Percentiles rank a stretch among this genome's conserved stretches.
phyloP scores from a whole-genome alignment of 2,113 vertebrate species.

The Typhlomys cinereus region DNA sequence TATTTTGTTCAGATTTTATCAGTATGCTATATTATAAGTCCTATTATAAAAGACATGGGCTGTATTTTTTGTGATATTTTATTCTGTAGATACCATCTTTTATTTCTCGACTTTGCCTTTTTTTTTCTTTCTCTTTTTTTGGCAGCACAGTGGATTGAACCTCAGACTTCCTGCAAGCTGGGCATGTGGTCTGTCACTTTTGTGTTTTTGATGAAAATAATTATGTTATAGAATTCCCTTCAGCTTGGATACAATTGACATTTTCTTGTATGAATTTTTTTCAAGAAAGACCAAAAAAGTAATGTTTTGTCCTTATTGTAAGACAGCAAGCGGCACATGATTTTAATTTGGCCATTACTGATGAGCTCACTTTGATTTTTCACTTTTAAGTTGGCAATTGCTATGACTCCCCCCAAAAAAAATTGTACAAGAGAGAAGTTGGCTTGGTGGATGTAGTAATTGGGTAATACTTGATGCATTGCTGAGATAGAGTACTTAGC shows the following conservation, averaged over 20 bases:
- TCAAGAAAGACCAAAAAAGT: background rate
- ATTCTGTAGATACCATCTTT: background rate
- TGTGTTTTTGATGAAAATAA: constrained; percentile 1
- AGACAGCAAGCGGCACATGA: background rate
- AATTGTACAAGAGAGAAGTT: no score
- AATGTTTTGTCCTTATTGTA: constrained; percentile 5
- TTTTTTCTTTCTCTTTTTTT: background rate
- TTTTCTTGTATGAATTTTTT: background rate
- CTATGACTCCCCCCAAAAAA: no score
- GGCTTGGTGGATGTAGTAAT: background rate
- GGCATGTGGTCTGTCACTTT: background rate
- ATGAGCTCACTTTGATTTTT: constrained; percentile 20
- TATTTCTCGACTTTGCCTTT: background rate
- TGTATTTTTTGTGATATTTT: background rate
- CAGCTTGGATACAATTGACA: background rate
- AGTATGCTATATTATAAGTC: background rate
- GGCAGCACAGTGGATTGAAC: no score
- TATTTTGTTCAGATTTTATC: background rate
- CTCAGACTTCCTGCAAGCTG: no score
- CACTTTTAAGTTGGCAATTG: constrained; percentile 7
- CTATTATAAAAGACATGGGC: background rate
- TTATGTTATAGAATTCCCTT: constrained; percentile 28
- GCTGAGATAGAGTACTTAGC: background rate
- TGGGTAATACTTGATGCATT: background rate
- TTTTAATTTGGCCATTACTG: background rate